phyloP scores from a whole-genome alignment of 2,888 invertebrate genomes.

The Eupelmus urozonus region DNA sequence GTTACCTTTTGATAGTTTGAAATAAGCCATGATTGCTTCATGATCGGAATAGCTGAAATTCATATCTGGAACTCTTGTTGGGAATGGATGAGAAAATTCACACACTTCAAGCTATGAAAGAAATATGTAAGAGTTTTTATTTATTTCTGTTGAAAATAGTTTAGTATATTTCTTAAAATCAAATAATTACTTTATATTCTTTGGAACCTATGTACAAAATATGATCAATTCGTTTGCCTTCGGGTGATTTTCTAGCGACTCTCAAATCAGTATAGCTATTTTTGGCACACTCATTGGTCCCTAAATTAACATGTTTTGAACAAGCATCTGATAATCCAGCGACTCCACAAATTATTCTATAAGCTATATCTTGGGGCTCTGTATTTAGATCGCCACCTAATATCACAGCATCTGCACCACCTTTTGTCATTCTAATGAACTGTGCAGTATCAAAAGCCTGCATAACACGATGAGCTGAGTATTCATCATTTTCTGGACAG shows the following conservation, averaged over 20 bases:
- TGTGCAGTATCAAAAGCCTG: constrained; percentile 97
- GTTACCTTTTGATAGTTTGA: constrained; percentile 69
- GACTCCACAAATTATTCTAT: constrained; percentile 81
- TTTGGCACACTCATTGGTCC: constrained; percentile 88
- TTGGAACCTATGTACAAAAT: constrained; percentile 83
- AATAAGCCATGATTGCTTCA: constrained; percentile 86
- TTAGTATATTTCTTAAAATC: neutral
- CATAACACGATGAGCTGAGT: constrained; percentile 92
- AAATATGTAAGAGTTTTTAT: too few species aligned
- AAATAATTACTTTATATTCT: constrained; percentile 67
- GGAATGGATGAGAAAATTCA: constrained; percentile 85
- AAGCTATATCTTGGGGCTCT: constrained; percentile 90
- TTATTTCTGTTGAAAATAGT: too few species aligned
- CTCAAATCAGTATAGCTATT: constrained; percentile 89
- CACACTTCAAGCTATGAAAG: constrained; percentile 76
- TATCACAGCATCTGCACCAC: constrained; percentile 88
- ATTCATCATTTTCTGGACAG: constrained; percentile 89
- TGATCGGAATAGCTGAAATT: constrained; percentile 93
- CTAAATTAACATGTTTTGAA: constrained; percentile 74
- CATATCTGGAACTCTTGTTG: constrained; percentile 84
- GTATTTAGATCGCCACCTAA: constrained; percentile 97
- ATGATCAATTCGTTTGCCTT: constrained; percentile 95
- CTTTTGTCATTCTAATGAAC: constrained; percentile 91
- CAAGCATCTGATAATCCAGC: constrained; percentile 80
- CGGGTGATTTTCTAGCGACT: constrained; percentile 79